Evolutionary conservation across 1,140 invertebrate genomes (phyloP).

Genomic region (Hirudo medicinalis): DNA sequence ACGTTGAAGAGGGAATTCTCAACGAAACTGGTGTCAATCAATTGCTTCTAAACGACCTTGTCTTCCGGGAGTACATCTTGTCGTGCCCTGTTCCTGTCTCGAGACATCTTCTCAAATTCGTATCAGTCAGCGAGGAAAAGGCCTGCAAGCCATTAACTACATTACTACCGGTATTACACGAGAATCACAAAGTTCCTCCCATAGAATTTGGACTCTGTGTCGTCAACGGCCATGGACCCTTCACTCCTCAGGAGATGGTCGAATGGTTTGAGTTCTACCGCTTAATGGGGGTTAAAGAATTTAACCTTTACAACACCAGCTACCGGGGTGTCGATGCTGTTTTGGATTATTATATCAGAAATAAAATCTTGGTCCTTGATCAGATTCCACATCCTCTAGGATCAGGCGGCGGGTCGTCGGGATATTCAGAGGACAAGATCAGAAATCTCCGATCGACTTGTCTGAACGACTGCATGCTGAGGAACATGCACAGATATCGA

Average conservation of each 20-base stretch:
- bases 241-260: conserved; percentile 4
- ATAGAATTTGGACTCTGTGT: conserved; percentile 13
- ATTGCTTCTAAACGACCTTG: not conserved
- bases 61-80: not conserved
- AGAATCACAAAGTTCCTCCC: not conserved
- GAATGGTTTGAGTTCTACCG: conserved; percentile 14
- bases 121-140: no score
- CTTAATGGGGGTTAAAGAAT: conserved; percentile 13
- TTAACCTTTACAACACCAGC: conserved; percentile 16
- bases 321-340: not conserved
- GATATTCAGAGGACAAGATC: not conserved
- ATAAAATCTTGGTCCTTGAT: not conserved
- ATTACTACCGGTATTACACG: not conserved
- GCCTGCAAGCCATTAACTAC: not conserved
- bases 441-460: conserved; percentile 40
- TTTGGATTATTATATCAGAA: conserved; percentile 6
- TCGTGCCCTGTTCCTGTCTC: not conserved
- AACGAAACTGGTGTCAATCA: not conserved
- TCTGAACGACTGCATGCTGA: conserved; percentile 29
- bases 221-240: not conserved
- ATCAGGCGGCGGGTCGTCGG: not conserved
- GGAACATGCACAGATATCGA: conserved; percentile 24
- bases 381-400: not conserved
- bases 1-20: not conserved
- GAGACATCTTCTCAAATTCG: no score